phyloP scores from a whole-genome alignment of 1,140 invertebrate genomes.

The Bombus confusus region DNA sequence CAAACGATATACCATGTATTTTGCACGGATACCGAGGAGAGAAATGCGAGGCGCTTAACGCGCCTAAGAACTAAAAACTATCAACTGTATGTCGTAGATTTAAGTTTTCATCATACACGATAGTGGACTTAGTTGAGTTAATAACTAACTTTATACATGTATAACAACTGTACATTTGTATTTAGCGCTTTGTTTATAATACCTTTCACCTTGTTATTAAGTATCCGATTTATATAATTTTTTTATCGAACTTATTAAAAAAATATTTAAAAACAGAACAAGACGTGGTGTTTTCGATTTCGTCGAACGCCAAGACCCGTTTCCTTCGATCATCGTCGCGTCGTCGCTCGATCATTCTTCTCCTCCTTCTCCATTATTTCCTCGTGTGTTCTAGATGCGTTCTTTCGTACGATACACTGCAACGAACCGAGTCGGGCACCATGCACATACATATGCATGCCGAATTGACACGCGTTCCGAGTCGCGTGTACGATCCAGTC shows the following conservation, averaged over 20 bases:
- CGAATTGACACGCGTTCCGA: not conserved
- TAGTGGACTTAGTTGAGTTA: constrained; percentile 76
- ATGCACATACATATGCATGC: not conserved
- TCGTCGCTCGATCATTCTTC: not conserved
- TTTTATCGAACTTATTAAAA: constrained; percentile 83
- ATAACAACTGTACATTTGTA: constrained; percentile 82
- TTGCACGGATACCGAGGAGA: not conserved
- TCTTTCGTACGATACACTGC: not conserved
- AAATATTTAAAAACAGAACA: constrained; percentile 81
- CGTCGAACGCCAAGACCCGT: too few species aligned
- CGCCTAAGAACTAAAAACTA: not conserved
- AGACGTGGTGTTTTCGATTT: not conserved
- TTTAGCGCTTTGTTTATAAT: constrained; percentile 83
- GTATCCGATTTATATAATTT: constrained; percentile 83
- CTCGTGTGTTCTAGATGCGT: not conserved
- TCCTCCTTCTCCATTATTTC: not conserved
- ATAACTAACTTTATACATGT: constrained; percentile 79
- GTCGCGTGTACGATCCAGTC: not conserved
- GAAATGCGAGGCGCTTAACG: not conserved
- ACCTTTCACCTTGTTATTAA: constrained; percentile 83
- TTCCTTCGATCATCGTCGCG: not conserved
- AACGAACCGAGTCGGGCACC: not conserved
- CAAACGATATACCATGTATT: not conserved
- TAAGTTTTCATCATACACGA: constrained; percentile 73
- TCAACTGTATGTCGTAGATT: constrained; percentile 77